phyloP scores from a whole-genome alignment of 2,113 vertebrate genomes.

The Zootoca vivipara region DNA sequence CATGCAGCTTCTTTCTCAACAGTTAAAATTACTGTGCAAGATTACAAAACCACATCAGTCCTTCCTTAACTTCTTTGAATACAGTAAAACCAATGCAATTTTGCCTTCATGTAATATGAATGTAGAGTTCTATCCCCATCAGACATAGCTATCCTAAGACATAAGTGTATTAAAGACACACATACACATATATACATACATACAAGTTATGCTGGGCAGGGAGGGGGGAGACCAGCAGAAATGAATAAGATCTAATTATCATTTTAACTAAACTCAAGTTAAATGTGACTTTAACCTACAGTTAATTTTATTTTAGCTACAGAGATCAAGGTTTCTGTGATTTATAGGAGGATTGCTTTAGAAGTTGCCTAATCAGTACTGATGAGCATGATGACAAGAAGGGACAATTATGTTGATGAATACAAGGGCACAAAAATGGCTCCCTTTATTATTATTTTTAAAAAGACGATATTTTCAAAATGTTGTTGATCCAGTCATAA shows the following conservation, averaged over 20 bases:
- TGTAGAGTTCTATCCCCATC: neutral
- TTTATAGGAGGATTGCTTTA: constrained; percentile 27
- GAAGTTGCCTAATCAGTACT: constrained; percentile 36
- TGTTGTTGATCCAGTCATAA: neutral
- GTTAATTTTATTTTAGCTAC: constrained; percentile 23
- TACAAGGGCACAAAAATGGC: constrained; percentile 11
- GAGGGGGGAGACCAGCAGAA: neutral
- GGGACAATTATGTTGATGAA: constrained; percentile 34
- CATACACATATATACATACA: neutral
- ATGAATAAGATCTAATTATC: neutral
- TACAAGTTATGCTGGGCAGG: neutral
- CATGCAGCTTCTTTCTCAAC: neutral
- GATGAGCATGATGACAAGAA: constrained; percentile 34
- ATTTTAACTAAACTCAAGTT: constrained; percentile 20
- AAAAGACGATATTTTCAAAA: neutral
- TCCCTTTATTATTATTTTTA: neutral
- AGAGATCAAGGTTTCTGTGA: constrained; percentile 27
- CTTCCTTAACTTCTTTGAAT: neutral
- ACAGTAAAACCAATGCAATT: neutral
- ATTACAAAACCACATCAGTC: neutral
- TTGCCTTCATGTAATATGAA: neutral
- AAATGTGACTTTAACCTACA: neutral
- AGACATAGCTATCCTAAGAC: neutral
- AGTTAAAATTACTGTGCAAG: neutral
- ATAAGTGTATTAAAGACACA: neutral